Conservation (phyloP, 2,113 vertebrate species). For the Lamprotornis superbus region DNA sequence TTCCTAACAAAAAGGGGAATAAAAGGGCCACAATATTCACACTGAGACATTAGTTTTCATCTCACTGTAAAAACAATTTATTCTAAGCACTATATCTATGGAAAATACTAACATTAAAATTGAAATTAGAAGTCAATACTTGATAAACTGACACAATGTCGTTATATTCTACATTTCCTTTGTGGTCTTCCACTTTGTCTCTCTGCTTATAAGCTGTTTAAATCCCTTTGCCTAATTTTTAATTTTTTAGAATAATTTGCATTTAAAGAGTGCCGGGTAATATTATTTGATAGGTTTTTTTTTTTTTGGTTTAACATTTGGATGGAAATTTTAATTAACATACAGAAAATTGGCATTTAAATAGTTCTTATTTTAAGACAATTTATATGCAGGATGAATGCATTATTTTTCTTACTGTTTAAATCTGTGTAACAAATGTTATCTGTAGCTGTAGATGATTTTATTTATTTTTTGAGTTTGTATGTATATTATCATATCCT, state of each 20-base stretch:
- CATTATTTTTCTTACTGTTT: neutral
- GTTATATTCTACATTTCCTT: neutral
- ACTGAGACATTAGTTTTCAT: neutral
- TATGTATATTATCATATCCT: neutral
- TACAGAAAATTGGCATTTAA: neutral
- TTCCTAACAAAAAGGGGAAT: neutral
- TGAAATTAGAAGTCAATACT: neutral
- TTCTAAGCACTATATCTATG: neutral
- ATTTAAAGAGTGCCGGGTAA: neutral
- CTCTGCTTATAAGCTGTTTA: neutral
- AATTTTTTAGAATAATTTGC: neutral
- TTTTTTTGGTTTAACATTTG: neutral
- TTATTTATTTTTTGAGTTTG: neutral
- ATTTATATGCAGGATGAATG: neutral
- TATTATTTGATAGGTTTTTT: neutral
- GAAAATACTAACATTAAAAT: neutral
- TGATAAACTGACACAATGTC: neutral
- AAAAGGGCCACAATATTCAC: neutral
- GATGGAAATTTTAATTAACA: neutral
- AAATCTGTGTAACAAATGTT: neutral
- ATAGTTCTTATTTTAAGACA: neutral
- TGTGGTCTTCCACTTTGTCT: neutral
- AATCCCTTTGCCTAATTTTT: neutral
- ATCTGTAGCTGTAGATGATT: neutral
- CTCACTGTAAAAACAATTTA: neutral